Evolutionary conservation across 2,888 invertebrate genomes (phyloP).

Genomic region (Cataglyphis albicans): DNA sequence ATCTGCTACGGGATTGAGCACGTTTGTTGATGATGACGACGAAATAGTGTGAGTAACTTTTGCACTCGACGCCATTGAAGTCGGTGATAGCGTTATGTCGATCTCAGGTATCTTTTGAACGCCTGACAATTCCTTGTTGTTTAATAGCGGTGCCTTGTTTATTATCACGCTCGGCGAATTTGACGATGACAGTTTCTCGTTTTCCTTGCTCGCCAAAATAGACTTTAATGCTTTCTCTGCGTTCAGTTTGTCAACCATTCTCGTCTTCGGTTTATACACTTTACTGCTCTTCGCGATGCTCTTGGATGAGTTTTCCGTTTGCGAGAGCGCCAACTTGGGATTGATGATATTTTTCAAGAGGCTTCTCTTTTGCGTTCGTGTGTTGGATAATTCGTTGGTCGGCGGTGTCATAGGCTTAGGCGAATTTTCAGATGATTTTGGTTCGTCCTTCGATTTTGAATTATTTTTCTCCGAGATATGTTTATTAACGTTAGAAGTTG

Average conservation of each 20-base stretch:
- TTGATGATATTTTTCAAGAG: constrained; percentile 38
- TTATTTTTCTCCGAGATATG: constrained; percentile 33
- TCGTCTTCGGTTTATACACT: constrained; percentile 79
- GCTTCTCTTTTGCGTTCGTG: constrained; percentile 46
- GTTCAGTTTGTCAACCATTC: constrained; percentile 78
- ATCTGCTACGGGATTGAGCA: constrained; percentile 27
- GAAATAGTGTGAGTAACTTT: neutral
- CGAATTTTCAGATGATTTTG: constrained; percentile 25
- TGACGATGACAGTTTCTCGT: constrained; percentile 30
- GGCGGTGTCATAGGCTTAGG: constrained; percentile 7
- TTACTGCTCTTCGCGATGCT: constrained; percentile 52
- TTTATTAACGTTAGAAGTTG: neutral
- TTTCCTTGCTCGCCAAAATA: constrained; percentile 52
- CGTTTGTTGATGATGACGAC: neutral
- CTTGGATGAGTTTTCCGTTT: constrained; percentile 25
- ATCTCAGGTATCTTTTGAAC: constrained; percentile 21
- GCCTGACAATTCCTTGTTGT: neutral
- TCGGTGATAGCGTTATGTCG: neutral
- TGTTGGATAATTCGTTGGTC: neutral
- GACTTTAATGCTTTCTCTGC: constrained; percentile 75
- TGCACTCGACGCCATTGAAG: neutral
- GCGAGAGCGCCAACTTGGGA: constrained; percentile 43
- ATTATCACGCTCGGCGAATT: neutral
- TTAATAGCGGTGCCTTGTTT: neutral
- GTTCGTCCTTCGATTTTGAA: constrained; percentile 17